A percentile compares a stretch with the other conserved stretches of the same genome.
These are phyloP conservation scores for Aphelenchoides bicaudatus DNA, from an alignment of 2,888 invertebrate species.

Conservation along the genomic window DNA sequence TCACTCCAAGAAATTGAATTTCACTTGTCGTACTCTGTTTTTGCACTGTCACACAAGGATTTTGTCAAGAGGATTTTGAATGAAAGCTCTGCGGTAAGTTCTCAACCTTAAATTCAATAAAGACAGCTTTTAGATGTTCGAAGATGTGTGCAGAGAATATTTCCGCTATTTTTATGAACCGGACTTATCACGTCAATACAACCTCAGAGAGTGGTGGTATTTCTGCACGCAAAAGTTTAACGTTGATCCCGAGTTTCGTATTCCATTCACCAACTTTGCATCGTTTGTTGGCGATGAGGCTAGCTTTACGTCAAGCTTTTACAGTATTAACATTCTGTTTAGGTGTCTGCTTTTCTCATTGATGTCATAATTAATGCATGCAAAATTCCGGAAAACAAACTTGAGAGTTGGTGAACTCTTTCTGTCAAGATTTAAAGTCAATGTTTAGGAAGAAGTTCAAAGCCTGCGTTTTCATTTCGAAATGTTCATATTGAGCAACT, in stretches of 20 bases:
- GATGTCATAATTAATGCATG: conserved; percentile 41
- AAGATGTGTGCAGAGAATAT: conserved; percentile 38
- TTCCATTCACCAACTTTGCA: conserved; percentile 31
- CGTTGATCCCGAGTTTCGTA: conserved; percentile 34
- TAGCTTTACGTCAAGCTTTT: background rate
- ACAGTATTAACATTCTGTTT: background rate
- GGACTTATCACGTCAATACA: conserved; percentile 39
- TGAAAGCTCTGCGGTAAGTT: background rate
- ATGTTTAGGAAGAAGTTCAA: background rate
- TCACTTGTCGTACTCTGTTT: conserved; percentile 31
- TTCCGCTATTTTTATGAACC: conserved; percentile 38
- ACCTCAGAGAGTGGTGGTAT: conserved; percentile 53
- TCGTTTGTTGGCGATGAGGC: conserved; percentile 21
- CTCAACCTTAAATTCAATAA: background rate
- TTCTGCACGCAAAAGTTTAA: conserved; percentile 33
- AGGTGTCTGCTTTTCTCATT: conserved; percentile 37
- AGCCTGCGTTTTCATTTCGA: conserved; percentile 37
- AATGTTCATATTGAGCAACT: conserved; percentile 47
- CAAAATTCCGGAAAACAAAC: conserved; percentile 31
- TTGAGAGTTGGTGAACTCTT: conserved; percentile 11
- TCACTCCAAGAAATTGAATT: conserved; percentile 21
- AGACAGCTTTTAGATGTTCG: conserved; percentile 35
- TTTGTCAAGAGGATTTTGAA: conserved; percentile 6
- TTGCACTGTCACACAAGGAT: conserved; percentile 16
- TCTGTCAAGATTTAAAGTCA: background rate